Evolutionary conservation across 2,888 invertebrate species (phyloP), one percentile per base, ranked within the genome.

Genomic region (Dexiosoma caninum): DNA sequence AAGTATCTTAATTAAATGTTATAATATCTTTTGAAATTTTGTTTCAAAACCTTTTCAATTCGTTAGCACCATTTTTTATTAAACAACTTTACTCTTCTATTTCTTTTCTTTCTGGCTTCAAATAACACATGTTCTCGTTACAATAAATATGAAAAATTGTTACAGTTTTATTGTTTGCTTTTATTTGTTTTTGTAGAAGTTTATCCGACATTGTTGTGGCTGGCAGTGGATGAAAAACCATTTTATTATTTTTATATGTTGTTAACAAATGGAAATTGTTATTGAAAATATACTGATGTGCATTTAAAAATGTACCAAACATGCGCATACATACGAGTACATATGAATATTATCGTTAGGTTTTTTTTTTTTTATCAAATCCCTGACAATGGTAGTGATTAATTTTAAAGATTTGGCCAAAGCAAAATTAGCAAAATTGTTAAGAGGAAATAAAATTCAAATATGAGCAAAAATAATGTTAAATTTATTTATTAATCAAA

Each of bases 251-350:
- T 69, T 77, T 69, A 75, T 71, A 46, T 60, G 21, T 37, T 81
- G 80, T 83, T 78, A 75, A 82, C 82, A 82, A 83, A 82, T 79
- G 80, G 81, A 81, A 78, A 78, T 81, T 74, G 57, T 83, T 70
- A 55, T 64, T 77, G 62, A 30, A 12, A 62, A 30, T 57, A 66
- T 71, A 57, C 27, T 27, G 4, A 37, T 53, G 60, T 76, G 7
- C 32, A 44, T 35, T 23, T 12, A 9, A 40, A 44, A 46, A 4
- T 30, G 27, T 27, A 46, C 19, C 16, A 40, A 4, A 23, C 35
- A 35, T n/a, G n/a, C n/a, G n/a, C n/a, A n/a, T n/a, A n/a, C n/a
- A n/a, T n/a, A n/a, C n/a, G n/a, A n/a, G n/a, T n/a, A n/a, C n/a
- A n/a, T n/a, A n/a, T n/a, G n/a, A n/a, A n/a, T n/a, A n/a, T n/a